A percentile compares a stretch with the other conserved stretches of the same genome.
Conservation (phyloP, 2,797 vertebrate species). For the Tauraco hartlaubi region DNA sequence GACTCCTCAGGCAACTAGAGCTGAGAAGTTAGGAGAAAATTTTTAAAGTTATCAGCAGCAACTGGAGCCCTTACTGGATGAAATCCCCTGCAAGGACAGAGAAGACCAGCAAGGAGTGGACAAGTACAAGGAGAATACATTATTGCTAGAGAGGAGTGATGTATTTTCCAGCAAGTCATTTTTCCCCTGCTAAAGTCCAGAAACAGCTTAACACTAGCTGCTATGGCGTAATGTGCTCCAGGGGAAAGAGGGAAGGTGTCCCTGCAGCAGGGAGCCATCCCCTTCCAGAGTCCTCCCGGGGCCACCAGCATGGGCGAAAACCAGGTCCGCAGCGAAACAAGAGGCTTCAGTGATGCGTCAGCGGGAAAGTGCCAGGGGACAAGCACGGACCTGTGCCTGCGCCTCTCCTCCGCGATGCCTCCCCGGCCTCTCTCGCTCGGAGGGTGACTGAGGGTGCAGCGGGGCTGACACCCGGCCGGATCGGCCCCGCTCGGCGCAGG, state of each 20-base stretch:
- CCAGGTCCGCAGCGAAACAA: not conserved
- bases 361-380: not conserved
- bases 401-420: not conserved
- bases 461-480: accelerated
- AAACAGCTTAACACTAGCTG: not conserved
- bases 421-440: accelerated
- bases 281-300: not conserved
- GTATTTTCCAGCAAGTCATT: slow-evolving; percentile 31
- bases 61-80: not conserved
- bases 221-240: not conserved
- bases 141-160: not conserved
- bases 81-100: accelerated
- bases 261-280: not conserved
- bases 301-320: not conserved
- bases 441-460: not conserved
- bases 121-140: not conserved
- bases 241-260: not conserved
- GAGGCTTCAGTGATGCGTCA: not conserved
- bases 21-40: not conserved
- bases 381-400: not conserved
- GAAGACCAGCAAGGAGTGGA: not conserved
- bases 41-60: not conserved
- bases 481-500: no score
- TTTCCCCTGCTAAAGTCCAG: not conserved
- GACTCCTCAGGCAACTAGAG: not conserved